These are phyloP conservation scores for Xerus inauris DNA, from an alignment of 2,113 vertebrate species.

Conservation along the genomic window DNA sequence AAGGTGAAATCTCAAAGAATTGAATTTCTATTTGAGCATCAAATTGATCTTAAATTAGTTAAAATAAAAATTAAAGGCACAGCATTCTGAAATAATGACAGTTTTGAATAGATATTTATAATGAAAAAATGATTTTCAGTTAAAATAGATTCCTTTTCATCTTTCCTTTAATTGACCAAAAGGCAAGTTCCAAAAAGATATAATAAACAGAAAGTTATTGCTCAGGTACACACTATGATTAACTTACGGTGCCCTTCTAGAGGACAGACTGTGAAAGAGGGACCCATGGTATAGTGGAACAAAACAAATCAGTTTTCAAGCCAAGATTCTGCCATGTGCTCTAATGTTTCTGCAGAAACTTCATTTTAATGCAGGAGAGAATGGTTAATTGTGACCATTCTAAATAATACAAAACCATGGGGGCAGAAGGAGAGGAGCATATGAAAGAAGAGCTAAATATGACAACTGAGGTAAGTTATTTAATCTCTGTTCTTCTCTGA, in stretches of 20 bases:
- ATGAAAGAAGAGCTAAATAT: background rate
- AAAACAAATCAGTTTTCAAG: background rate
- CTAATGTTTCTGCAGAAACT: conserved; percentile 78
- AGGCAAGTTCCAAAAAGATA: background rate
- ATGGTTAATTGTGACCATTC: conserved; percentile 79
- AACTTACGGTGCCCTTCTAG: background rate
- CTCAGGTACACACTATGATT: background rate
- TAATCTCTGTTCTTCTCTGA: background rate
- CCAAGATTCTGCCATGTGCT: background rate
- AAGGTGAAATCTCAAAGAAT: background rate
- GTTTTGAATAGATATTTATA: background rate
- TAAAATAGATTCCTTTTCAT: conserved; percentile 7
- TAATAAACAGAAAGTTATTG: background rate
- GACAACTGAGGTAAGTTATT: background rate
- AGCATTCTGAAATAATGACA: background rate
- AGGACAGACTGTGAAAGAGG: background rate
- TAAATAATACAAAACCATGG: conserved; percentile 64
- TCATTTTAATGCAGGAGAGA: conserved; percentile 81
- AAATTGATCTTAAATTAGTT: conserved; percentile 19
- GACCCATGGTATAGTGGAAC: fast-evolving
- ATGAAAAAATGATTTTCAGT: background rate
- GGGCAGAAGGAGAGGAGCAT: conserved; percentile 67
- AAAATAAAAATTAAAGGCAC: background rate
- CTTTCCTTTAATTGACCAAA: background rate
- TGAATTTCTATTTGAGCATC: background rate